These are phyloP conservation scores for Metalampra italica DNA, from an alignment of 2,888 invertebrate genomes.

Conservation along the genomic window DNA sequence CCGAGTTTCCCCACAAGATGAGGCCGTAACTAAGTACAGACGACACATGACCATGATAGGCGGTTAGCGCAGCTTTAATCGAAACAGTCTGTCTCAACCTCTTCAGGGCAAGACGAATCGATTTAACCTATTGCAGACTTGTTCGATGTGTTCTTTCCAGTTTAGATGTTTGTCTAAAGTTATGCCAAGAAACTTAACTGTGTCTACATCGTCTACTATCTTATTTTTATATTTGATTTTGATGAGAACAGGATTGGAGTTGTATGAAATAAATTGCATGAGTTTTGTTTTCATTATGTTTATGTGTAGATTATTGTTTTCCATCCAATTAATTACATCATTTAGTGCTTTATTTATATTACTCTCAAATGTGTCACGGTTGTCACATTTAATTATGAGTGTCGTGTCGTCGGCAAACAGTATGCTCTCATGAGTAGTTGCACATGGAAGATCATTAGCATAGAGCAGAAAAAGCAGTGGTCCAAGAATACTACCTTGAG, in stretches of 20 bases:
- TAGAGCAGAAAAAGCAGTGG: conserved; percentile 10
- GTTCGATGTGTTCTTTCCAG: neutral
- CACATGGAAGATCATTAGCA: conserved; percentile 5
- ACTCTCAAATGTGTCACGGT: neutral
- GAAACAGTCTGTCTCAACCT: neutral
- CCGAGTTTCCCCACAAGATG: conserved; percentile 14
- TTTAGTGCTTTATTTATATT: conserved; percentile 5
- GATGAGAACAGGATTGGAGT: neutral
- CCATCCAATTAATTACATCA: conserved; percentile 5
- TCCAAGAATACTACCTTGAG: conserved; percentile 11
- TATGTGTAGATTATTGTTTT: conserved; percentile 7
- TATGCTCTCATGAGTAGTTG: neutral
- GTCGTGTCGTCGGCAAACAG: conserved; percentile 11
- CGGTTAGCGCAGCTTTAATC: neutral
- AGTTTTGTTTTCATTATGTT: conserved; percentile 5
- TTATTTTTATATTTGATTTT: neutral
- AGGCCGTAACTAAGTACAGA: conserved; percentile 12
- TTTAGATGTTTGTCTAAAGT: neutral
- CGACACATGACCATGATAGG: conserved; percentile 9
- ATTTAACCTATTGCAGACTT: neutral
- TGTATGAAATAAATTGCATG: neutral
- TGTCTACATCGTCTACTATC: neutral
- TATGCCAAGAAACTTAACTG: neutral
- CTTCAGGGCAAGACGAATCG: neutral
- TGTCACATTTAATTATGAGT: neutral